Percentiles rank a stretch among this genome's conserved stretches.
phyloP scores from a whole-genome alignment of 2,113 vertebrate genomes.

The Mellivora capensis region DNA sequence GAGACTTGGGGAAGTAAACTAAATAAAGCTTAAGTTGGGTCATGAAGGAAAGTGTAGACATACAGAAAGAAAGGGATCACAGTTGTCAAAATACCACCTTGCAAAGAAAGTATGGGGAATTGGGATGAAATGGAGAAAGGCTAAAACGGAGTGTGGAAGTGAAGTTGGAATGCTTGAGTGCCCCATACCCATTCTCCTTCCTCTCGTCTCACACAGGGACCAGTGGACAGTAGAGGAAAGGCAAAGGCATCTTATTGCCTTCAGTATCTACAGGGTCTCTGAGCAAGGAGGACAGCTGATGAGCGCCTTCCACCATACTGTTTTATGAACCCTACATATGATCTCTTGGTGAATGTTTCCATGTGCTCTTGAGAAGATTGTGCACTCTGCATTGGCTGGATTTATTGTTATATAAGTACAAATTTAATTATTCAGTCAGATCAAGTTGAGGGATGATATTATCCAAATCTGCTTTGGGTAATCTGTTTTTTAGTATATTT shows the following conservation, averaged over 20 bases:
- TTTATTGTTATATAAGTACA: not conserved
- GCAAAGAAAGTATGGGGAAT: not conserved
- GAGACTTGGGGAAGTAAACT: not conserved
- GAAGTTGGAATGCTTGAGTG: not conserved
- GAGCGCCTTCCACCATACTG: rapidly evolving
- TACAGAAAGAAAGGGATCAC: not conserved
- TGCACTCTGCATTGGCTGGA: rapidly evolving
- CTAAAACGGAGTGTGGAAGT: not conserved
- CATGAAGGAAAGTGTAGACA: not conserved
- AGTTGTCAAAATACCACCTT: not conserved
- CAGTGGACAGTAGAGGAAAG: not conserved
- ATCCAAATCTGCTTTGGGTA: not conserved
- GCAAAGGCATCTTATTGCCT: not conserved
- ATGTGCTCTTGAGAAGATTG: not conserved
- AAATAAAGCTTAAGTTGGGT: not conserved
- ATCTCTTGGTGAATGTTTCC: not conserved
- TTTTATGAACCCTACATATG: rapidly evolving
- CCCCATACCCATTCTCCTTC: rapidly evolving
- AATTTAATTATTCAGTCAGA: not conserved
- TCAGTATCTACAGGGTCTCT: not conserved
- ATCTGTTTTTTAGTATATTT: not conserved
- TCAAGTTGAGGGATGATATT: not conserved
- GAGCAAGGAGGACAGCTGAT: not conserved
- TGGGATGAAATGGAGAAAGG: not conserved
- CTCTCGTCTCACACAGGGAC: rapidly evolving